These are phyloP conservation scores for Aplochiton taeniatus DNA, from an alignment of 2,797 vertebrate genomes.

Conservation along the genomic window DNA sequence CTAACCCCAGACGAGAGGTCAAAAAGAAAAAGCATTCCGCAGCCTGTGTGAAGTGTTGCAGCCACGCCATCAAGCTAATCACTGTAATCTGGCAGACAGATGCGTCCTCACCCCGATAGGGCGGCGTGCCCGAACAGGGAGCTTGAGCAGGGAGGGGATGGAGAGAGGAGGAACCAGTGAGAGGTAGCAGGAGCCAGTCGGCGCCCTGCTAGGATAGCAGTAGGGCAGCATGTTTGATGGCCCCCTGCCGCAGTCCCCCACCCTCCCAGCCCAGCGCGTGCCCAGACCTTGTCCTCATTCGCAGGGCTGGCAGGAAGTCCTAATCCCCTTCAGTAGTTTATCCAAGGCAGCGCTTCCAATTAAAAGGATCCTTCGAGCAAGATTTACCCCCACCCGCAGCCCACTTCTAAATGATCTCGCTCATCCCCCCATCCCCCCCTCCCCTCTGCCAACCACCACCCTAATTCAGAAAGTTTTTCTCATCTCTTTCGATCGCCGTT, in stretches of 20 bases:
- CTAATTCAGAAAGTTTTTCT: neutral
- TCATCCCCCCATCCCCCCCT: neutral
- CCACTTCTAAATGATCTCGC: neutral
- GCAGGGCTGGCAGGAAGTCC: neutral
- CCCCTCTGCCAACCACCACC: neutral
- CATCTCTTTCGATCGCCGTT: constrained; percentile 1
- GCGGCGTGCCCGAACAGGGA: constrained; percentile 47
- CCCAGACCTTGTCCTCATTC: neutral
- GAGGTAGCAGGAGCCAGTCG: constrained; percentile 6
- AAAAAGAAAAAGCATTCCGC: constrained; percentile 21
- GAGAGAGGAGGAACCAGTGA: constrained; percentile 19
- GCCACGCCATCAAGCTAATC: constrained; percentile 40
- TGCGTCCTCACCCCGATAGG: constrained; percentile 48
- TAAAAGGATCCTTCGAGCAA: constrained; percentile 1
- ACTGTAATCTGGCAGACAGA: constrained; percentile 58
- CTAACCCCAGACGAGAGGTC: constrained; percentile 50
- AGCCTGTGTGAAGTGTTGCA: constrained; percentile 56
- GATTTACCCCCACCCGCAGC: too few relatives aligned
- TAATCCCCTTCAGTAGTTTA: neutral
- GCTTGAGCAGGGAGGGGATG: constrained; percentile 3
- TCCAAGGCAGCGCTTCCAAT: neutral
- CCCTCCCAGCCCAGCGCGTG: neutral
- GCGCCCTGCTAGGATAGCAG: neutral
- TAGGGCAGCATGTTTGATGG: neutral
- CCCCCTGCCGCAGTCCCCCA: neutral